Conservation (phyloP, 2,113 vertebrate species). For the Oophaga pumilio region DNA sequence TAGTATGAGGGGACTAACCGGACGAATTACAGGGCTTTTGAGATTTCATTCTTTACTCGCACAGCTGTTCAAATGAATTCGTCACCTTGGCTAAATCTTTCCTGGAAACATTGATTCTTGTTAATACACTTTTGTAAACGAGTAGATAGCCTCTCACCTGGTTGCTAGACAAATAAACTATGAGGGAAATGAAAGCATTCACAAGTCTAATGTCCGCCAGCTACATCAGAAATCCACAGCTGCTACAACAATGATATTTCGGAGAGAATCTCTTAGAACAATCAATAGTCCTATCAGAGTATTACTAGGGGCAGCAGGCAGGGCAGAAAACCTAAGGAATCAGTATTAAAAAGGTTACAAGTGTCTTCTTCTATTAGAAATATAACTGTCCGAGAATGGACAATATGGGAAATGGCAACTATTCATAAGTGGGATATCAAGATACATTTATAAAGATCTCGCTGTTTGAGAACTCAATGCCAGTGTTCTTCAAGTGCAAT, state of each 20-base stretch:
- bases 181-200: slow-evolving; percentile 22
- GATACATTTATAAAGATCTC: background rate
- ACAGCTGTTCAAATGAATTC: slow-evolving; percentile 38
- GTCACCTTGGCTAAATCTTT: slow-evolving; percentile 25
- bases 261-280: slow-evolving; percentile 7
- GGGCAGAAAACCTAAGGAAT: slow-evolving; percentile 9
- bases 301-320: slow-evolving; percentile 18
- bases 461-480: background rate
- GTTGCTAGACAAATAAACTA: slow-evolving; percentile 20
- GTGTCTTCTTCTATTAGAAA: slow-evolving; percentile 25
- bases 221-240: slow-evolving; percentile 14
- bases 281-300: slow-evolving; percentile 16
- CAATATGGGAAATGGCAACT: background rate
- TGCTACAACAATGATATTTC: slow-evolving; percentile 19
- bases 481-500: background rate
- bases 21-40: slow-evolving; percentile 8
- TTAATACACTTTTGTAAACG: slow-evolving; percentile 45
- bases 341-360: background rate
- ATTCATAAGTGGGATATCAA: background rate
- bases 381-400: background rate
- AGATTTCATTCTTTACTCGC: slow-evolving; percentile 5
- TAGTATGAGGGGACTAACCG: background rate
- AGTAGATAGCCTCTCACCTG: slow-evolving; percentile 40
- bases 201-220: slow-evolving; percentile 22
- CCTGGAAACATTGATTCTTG: slow-evolving; percentile 37